A percentile compares a stretch with the other conserved stretches of the same genome.
Evolutionary conservation across 2,113 vertebrate species (phyloP).

Genomic region (Camelus bactrianus): DNA sequence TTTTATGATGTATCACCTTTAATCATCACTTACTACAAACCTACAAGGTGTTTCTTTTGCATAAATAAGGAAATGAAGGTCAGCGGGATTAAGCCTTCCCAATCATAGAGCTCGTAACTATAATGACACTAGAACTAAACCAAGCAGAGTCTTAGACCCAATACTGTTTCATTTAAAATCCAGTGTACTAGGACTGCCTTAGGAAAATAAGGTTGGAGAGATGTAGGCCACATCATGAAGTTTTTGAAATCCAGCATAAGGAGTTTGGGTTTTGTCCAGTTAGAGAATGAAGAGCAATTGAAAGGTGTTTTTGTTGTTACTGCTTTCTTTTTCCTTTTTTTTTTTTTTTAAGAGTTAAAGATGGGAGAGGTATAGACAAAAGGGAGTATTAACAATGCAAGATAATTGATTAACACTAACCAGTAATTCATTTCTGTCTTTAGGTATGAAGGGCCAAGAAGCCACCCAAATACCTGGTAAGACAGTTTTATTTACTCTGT

Average conservation of each 20-base stretch:
- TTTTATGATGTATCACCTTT: not conserved
- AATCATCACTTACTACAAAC: not conserved
- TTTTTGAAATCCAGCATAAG: not conserved
- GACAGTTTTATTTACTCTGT: conserved; percentile 32
- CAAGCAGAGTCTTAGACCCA: not conserved
- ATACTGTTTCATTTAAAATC: not conserved
- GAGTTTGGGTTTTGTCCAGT: not conserved
- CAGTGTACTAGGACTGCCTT: not conserved
- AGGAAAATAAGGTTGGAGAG: not conserved
- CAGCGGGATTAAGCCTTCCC: not conserved
- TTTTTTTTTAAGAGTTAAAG: not conserved
- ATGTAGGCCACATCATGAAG: not conserved
- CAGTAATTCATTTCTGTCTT: conserved; percentile 38
- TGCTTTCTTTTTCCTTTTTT: not conserved
- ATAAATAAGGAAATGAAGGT: conserved; percentile 1
- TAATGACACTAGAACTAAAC: not conserved
- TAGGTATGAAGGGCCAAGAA: conserved; percentile 48
- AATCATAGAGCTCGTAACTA: not conserved
- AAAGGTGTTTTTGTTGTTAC: not conserved
- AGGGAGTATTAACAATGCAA: not conserved
- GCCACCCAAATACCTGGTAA: conserved; percentile 72
- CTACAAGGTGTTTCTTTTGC: not conserved
- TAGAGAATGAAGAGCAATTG: not conserved
- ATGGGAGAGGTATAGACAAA: not conserved
- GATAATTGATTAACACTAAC: conserved; percentile 15